These are phyloP conservation scores for Zaprionus davidi DNA, from an alignment of 1,140 invertebrate genomes.

Conservation along the genomic window DNA sequence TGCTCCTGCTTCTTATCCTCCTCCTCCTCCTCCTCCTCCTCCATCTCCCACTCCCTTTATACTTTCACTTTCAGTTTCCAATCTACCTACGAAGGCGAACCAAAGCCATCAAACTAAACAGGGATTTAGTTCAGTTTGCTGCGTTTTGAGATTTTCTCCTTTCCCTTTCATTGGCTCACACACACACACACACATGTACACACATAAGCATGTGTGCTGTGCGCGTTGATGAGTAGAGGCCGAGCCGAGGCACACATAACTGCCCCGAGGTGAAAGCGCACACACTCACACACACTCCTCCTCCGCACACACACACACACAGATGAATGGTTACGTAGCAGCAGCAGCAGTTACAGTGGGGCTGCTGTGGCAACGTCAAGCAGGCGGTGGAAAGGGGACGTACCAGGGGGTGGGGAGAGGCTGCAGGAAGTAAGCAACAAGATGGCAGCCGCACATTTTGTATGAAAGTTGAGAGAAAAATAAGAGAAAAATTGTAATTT, in stretches of 20 bases:
- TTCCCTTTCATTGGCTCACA: conserved; percentile 69
- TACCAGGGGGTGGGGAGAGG: background rate
- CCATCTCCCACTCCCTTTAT: background rate
- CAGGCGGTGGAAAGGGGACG: background rate
- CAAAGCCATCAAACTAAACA: conserved; percentile 63
- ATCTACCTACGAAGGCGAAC: conserved; percentile 43
- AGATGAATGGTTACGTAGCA: conserved; percentile 66
- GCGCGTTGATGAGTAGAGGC: conserved; percentile 44
- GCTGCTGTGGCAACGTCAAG: conserved; percentile 22
- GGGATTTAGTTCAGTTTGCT: conserved; percentile 75
- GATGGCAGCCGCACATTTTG: conserved; percentile 63
- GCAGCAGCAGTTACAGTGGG: conserved; percentile 27
- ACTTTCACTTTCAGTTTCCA: conserved; percentile 48
- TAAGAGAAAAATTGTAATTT: conserved; percentile 82
- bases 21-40: background rate
- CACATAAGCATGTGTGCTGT: conserved; percentile 7
- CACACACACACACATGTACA: conserved; percentile 40
- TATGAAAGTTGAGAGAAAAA: conserved; percentile 79
- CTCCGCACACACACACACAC: conserved; percentile 3
- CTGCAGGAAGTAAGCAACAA: conserved; percentile 71
- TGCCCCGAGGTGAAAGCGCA: conserved; percentile 24
- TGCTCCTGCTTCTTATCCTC: too few relatives aligned
- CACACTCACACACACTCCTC: conserved; percentile 26
- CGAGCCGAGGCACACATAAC: conserved; percentile 37
- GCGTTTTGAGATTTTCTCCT: conserved; percentile 67